A percentile compares a stretch with the other conserved stretches of the same genome.
Conservation (phyloP, 2,113 vertebrate species). For the Xenus cinereus region DNA sequence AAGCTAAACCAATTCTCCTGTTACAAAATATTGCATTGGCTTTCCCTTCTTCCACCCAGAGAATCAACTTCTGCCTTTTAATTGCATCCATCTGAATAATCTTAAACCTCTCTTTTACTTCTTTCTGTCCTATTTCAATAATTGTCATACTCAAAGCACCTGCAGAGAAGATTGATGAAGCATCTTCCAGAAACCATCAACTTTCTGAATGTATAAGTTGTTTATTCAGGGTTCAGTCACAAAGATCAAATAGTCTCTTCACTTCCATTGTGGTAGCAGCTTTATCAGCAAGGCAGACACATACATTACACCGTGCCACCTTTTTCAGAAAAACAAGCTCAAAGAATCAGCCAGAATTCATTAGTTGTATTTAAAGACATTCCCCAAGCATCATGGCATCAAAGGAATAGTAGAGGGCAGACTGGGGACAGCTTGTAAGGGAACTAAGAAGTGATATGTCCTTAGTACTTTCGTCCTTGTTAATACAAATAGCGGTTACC, state of each 20-base stretch:
- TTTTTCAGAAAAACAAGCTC: neutral
- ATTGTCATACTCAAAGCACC: neutral
- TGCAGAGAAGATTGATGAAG: neutral
- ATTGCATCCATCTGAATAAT: neutral
- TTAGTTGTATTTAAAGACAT: neutral
- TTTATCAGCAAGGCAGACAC: neutral
- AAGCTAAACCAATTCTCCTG: neutral
- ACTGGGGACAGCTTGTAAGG: neutral
- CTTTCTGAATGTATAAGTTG: neutral
- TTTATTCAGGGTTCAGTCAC: neutral
- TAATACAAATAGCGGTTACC: neutral
- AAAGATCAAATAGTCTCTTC: neutral
- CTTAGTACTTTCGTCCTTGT: neutral
- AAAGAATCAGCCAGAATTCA: neutral
- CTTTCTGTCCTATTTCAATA: neutral
- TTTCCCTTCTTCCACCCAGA: neutral
- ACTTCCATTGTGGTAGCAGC: neutral
- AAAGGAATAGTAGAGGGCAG: neutral
- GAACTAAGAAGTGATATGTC: neutral
- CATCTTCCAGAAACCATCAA: neutral
- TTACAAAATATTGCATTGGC: neutral
- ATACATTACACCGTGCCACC: neutral
- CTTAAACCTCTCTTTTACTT: neutral
- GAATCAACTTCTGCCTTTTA: neutral
- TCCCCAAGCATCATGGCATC: neutral